phyloP scores from a whole-genome alignment of 2,113 vertebrate species.

The Phainopepla nitens region DNA sequence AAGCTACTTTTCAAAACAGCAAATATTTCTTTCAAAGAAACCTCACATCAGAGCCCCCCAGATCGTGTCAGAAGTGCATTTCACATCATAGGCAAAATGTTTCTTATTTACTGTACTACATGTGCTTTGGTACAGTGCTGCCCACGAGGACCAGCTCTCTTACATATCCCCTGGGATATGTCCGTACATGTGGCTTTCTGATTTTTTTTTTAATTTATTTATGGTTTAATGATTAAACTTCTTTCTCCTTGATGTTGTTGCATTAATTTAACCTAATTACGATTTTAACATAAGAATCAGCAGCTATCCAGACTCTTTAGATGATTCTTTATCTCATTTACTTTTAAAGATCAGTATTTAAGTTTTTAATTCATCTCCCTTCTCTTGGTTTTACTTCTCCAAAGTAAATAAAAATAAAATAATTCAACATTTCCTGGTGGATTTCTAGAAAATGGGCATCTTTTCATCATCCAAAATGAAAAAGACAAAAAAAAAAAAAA shows the following conservation, averaged over 20 bases:
- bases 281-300: not conserved
- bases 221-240: not conserved
- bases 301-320: not conserved
- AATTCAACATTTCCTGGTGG: not conserved
- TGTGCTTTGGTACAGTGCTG: not conserved
- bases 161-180: not conserved
- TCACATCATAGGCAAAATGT: not conserved
- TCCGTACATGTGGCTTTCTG: not conserved
- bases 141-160: not conserved
- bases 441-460: not conserved
- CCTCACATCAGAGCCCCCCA: not conserved
- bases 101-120: not conserved
- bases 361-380: not conserved
- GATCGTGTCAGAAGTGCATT: not conserved
- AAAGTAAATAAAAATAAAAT: not conserved
- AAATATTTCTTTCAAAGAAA: not conserved
- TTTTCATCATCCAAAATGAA: not conserved
- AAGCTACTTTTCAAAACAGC: not conserved
- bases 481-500: not conserved
- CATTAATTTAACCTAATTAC: not conserved
- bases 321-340: not conserved
- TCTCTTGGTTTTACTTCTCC: not conserved
- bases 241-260: not conserved
- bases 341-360: not conserved
- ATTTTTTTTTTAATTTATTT: not conserved